Conservation (phyloP, 35 echinoderm and acorn worm genomes). For the Heliocidaris erythrogramma region DNA sequence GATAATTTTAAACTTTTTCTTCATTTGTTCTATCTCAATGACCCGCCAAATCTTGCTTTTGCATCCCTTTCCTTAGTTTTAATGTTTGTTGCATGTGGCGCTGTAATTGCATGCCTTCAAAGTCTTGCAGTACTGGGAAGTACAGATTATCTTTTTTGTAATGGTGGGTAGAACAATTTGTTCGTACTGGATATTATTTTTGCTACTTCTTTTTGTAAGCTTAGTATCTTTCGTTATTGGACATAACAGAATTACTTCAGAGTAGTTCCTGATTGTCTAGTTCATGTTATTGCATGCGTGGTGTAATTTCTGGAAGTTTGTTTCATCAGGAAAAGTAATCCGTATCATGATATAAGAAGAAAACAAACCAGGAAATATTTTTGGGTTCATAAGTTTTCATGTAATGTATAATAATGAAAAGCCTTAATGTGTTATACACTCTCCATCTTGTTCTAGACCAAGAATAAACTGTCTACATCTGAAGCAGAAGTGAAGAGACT, state of each 20-base stretch:
- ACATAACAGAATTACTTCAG: neutral
- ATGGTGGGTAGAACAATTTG: neutral
- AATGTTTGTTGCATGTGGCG: neutral
- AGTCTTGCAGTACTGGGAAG: neutral
- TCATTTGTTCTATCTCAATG: neutral
- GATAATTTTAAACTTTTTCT: neutral
- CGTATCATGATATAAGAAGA: too few relatives aligned
- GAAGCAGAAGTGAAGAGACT: conserved; percentile 57
- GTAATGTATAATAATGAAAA: neutral
- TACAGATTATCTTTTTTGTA: neutral
- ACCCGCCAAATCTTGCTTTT: neutral
- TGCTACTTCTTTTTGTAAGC: neutral
- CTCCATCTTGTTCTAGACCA: conserved; percentile 60
- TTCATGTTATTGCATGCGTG: neutral
- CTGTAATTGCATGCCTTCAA: neutral
- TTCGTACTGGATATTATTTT: neutral
- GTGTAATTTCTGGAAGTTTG: too few relatives aligned
- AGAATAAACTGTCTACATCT: conserved; percentile 44
- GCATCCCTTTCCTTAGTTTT: neutral
- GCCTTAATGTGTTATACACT: neutral
- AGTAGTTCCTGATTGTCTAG: neutral
- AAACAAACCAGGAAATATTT: too few relatives aligned
- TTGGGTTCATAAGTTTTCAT: neutral
- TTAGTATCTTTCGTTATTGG: neutral
- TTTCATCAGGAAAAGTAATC: too few relatives aligned